A percentile compares a stretch with the other conserved stretches of the same genome.
These are phyloP conservation scores for Pempheris klunzingeri DNA, from an alignment of 2,797 vertebrate species.

Conservation along the genomic window DNA sequence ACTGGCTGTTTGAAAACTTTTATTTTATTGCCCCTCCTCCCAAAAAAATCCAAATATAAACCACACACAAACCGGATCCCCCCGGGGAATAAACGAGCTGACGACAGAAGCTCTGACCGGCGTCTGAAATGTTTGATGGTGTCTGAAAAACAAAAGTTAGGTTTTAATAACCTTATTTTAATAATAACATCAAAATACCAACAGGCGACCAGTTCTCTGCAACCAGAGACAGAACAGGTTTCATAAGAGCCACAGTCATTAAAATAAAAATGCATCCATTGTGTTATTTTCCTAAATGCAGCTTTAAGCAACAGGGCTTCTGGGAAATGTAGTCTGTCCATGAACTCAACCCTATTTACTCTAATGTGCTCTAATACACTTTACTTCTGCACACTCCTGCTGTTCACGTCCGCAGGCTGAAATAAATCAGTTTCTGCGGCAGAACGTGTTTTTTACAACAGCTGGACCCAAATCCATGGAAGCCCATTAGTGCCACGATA, in stretches of 20 bases:
- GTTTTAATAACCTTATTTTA: no score
- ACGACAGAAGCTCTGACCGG: not conserved
- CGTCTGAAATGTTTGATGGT: not conserved
- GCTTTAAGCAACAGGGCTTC: not conserved
- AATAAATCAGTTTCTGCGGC: no score
- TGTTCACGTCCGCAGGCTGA: no score
- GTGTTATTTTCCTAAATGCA: not conserved
- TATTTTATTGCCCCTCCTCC: conserved; percentile 17
- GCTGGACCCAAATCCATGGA: not conserved
- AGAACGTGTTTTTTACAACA: no score
- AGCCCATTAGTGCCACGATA: not conserved
- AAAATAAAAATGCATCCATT: not conserved
- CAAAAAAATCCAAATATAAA: not conserved
- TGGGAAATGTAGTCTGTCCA: not conserved
- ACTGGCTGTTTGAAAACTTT: conserved; percentile 14
- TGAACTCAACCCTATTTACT: not conserved
- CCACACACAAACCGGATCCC: not conserved
- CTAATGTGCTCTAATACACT: not conserved
- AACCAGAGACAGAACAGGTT: not conserved
- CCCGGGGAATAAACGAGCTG: not conserved
- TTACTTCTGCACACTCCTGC: no score
- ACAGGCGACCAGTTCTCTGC: not conserved
- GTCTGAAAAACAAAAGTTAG: no score
- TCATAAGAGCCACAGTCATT: not conserved
- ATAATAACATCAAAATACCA: no score